Evolutionary conservation across 1,140 invertebrate species (phyloP).

Genomic region (Drosophila setifemur): DNA sequence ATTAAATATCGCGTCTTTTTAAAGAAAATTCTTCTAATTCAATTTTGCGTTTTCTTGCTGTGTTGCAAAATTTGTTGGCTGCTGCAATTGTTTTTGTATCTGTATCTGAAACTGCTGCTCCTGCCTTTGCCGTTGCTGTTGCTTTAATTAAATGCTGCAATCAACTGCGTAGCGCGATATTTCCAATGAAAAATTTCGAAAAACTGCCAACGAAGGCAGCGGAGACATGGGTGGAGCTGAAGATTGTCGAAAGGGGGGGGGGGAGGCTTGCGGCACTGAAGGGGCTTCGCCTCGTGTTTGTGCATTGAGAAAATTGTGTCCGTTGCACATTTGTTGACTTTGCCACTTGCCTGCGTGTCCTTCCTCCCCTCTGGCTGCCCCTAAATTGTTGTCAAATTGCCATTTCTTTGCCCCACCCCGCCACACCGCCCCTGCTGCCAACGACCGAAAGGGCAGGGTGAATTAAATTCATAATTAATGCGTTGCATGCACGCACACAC

Average conservation of each 20-base stretch:
- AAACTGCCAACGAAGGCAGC: constrained; percentile 61
- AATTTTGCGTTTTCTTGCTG: neutral
- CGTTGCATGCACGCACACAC: constrained; percentile 78
- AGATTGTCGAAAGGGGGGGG: neutral
- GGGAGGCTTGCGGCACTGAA: neutral
- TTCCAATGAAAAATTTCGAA: constrained; percentile 79
- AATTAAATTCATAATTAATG: constrained; percentile 81
- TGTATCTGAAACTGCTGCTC: constrained; percentile 15
- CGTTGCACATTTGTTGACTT: constrained; percentile 79
- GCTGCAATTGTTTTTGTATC: constrained; percentile 10
- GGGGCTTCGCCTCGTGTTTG: constrained; percentile 52
- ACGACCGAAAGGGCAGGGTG: constrained; percentile 57
- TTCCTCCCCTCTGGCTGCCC: neutral
- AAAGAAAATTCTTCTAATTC: neutral
- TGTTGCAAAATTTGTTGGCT: neutral
- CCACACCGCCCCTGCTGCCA: neutral
- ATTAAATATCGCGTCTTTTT: neutral
- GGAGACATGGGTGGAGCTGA: constrained; percentile 6
- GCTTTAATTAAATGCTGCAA: constrained; percentile 80
- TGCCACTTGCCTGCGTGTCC: constrained; percentile 63
- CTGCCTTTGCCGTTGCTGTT: constrained; percentile 46
- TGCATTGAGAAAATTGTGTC: constrained; percentile 77
- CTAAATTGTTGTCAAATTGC: constrained; percentile 2
- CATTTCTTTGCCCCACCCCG: neutral
- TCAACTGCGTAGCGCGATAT: constrained; percentile 80